phyloP scores from a whole-genome alignment of 2,113 vertebrate species.

The Ia io region DNA sequence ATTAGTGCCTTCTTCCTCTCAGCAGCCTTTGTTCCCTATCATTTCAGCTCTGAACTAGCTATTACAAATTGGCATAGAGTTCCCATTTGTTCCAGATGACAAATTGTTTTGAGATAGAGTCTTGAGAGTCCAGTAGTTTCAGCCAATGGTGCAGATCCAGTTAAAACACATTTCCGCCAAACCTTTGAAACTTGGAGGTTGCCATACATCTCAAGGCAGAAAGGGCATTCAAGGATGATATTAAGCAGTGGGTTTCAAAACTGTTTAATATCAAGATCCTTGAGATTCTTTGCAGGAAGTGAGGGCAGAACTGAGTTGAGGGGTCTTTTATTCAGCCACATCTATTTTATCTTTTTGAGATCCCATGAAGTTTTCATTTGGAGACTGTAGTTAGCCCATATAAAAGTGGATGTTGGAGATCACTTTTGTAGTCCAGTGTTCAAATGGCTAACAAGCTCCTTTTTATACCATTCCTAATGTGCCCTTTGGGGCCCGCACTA shows the following conservation, averaged over 20 bases:
- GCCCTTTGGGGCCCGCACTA: not conserved
- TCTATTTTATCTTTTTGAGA: not conserved
- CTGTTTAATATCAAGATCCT: not conserved
- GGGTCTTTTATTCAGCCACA: not conserved
- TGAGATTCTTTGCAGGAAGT: not conserved
- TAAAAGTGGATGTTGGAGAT: not conserved
- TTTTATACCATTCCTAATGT: not conserved
- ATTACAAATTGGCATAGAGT: conserved; percentile 4
- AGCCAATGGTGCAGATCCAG: not conserved
- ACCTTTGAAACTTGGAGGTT: not conserved
- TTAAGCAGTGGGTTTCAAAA: conserved; percentile 20
- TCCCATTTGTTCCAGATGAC: conserved; percentile 3
- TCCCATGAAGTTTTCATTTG: conserved; percentile 9
- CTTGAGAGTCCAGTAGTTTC: not conserved
- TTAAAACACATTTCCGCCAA: not conserved
- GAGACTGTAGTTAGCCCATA: not conserved
- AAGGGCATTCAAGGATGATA: not conserved
- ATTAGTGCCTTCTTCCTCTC: conserved; percentile 37
- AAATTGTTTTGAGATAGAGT: not conserved
- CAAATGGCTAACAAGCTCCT: not conserved
- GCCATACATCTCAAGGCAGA: not conserved
- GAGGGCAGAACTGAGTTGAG: not conserved
- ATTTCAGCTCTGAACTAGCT: conserved; percentile 34
- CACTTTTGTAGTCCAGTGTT: not conserved
- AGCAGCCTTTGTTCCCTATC: conserved; percentile 41